These are phyloP conservation scores for Battus philenor DNA, from an alignment of 1,140 invertebrate genomes.

Conservation along the genomic window DNA sequence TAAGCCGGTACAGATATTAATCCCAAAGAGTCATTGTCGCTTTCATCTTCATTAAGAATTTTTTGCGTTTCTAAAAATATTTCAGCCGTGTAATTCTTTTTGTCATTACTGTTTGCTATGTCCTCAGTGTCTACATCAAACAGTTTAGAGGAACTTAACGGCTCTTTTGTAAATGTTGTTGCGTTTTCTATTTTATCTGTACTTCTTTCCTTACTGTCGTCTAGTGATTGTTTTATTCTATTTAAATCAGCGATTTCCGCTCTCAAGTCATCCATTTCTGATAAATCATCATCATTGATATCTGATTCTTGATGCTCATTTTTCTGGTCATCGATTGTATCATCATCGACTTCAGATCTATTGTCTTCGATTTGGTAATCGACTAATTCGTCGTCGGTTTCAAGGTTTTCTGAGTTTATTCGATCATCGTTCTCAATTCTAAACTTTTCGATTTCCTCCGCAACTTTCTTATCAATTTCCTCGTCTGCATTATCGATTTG, in stretches of 20 bases:
- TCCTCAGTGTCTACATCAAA: constrained; percentile 8
- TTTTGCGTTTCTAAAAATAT: constrained; percentile 23
- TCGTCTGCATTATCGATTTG: background rate
- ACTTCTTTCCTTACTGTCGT: background rate
- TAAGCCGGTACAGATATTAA: background rate
- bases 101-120: constrained; percentile 1
- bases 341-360: constrained; percentile 35
- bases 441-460: constrained; percentile 20
- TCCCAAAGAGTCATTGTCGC: constrained; percentile 6
- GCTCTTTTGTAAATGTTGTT: background rate
- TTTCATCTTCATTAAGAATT: constrained; percentile 22
- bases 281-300: background rate
- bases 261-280: background rate
- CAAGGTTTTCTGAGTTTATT: background rate
- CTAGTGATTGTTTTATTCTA: constrained; percentile 6
- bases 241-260: constrained; percentile 3
- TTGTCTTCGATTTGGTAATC: constrained; percentile 60
- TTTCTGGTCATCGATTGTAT: constrained; percentile 10
- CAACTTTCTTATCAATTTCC: constrained; percentile 10
- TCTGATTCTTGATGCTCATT: background rate
- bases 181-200: background rate
- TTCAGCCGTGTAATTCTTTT: constrained; percentile 16
- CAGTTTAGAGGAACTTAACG: constrained; percentile 4
- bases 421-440: constrained; percentile 9
- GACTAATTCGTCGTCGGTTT: constrained; percentile 21